Percentiles rank a stretch among this genome's conserved stretches.
These are phyloP conservation scores for Physocephala rufipes DNA, from an alignment of 2,888 invertebrate genomes.

Conservation along the genomic window DNA sequence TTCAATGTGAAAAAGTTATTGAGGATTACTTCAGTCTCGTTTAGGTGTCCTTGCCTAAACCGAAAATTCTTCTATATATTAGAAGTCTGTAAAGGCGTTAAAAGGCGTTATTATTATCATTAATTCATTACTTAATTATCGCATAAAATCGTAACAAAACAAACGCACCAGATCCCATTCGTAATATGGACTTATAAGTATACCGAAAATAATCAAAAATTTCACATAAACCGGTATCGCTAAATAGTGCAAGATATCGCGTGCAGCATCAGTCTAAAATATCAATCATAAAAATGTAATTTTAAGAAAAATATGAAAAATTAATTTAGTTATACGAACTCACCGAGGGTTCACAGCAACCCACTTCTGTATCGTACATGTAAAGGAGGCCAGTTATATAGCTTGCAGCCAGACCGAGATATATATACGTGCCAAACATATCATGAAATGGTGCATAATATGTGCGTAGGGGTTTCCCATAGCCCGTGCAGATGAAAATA, in stretches of 20 bases:
- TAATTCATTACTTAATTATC: not conserved
- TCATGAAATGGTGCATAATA: slow-evolving; percentile 39
- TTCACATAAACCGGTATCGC: slow-evolving; percentile 17
- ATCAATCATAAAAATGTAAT: not conserved
- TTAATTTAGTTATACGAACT: not conserved
- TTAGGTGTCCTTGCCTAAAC: too few species aligned
- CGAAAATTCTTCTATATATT: too few species aligned
- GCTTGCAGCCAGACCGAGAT: slow-evolving; percentile 31
- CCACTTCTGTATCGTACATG: slow-evolving; percentile 5
- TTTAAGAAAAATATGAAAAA: not conserved
- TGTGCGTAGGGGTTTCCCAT: too few species aligned
- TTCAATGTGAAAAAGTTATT: too few species aligned
- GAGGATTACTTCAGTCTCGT: too few species aligned
- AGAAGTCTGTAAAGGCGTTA: not conserved
- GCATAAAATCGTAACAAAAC: not conserved
- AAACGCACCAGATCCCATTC: slow-evolving; percentile 42
- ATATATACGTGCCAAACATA: slow-evolving; percentile 39
- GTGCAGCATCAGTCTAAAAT: not conserved
- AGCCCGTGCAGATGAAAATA: slow-evolving; percentile 37
- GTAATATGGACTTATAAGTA: slow-evolving; percentile 37
- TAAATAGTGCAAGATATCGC: not conserved
- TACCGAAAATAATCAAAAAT: slow-evolving; percentile 23
- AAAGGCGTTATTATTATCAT: not conserved
- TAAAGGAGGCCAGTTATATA: slow-evolving; percentile 30
- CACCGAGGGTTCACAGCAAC: not conserved